Evolutionary conservation across 2,888 invertebrate species (phyloP), one percentile per base, ranked within the genome.

Genomic region (Chromoteleia sp.): DNA sequence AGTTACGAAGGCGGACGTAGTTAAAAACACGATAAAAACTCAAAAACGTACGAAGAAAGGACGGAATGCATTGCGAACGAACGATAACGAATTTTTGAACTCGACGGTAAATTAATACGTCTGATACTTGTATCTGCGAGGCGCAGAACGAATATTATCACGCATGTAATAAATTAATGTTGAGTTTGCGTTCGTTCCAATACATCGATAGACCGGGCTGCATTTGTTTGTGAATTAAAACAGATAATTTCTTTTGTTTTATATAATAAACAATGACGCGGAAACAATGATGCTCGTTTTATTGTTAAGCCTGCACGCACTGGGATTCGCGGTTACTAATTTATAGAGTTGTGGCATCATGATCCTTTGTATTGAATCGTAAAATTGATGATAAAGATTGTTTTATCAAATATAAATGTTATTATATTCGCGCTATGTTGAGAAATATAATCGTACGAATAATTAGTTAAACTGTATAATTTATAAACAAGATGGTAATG

Each of bases 1-100:
- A 48, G 67, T 76, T 67, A 59, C 67, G 30, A 36, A 67, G 58
- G 17, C 4, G 30, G 41, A 19, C 50, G 12, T 43, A 7, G 63
- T 33, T 76, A 65, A 68, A 76, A 68, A 33, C 30, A 29, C 30
- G 68, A 76, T 76, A 76, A 59, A 68, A 76, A 52, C 59, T 59
- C 67, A 59, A 76, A 68, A 39, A 58, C 41, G 21, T 17, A 6
- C 19, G 21, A 41, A 56, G 29, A 54, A 43, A 56, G 50, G 48
- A 2, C 17, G 25, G 2, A 43, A 39, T 5, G 10, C 2, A 19
- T 29, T 30, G 8, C 2, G 45, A 71, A 39, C n/a, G 10, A 4
- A n/a, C 19, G 67, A 67, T 67, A 67, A 75, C 39, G 43, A 63
- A 65, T 59, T 63, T 73, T 61, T 17, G 19, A 61, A 54, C 25